Percentiles rank a stretch among this genome's conserved stretches.
These are phyloP conservation scores for Meiosimyza platycephala DNA, from an alignment of 2,888 invertebrate species.

Conservation along the genomic window DNA sequence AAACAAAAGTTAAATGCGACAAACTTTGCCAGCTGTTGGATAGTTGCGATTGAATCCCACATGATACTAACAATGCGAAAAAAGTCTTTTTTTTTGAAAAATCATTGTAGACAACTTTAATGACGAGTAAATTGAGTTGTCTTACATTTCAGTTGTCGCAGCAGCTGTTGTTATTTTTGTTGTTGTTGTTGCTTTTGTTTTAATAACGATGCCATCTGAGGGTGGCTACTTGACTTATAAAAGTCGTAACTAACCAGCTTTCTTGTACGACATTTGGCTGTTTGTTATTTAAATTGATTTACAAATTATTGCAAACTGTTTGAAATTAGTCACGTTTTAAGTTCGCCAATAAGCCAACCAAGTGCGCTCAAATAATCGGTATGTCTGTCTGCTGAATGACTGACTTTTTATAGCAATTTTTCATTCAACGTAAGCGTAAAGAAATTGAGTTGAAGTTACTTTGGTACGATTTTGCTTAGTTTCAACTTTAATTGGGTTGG, in stretches of 20 bases:
- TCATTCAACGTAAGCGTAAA: conserved; percentile 5
- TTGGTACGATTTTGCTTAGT: background rate
- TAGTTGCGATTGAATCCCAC: too few species aligned
- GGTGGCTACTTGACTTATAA: background rate
- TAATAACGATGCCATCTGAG: background rate
- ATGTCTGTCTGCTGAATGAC: too few species aligned
- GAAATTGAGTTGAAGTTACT: background rate
- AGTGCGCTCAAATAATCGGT: background rate
- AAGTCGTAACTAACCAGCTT: background rate
- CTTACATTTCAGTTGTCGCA: conserved; percentile 5
- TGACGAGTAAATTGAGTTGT: conserved; percentile 32
- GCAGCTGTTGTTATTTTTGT: background rate
- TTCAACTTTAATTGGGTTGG: conserved; percentile 22
- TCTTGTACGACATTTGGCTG: background rate
- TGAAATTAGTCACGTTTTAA: conserved; percentile 27
- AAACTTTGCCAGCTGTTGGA: too few species aligned
- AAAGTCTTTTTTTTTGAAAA: background rate
- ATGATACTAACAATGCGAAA: background rate
- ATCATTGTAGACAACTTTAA: conserved; percentile 14
- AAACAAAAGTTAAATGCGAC: too few species aligned
- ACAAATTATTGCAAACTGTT: conserved; percentile 28
- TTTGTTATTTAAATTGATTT: conserved; percentile 29
- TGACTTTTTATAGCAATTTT: background rate
- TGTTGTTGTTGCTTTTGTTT: background rate
- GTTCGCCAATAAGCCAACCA: background rate